A percentile compares a stretch with the other conserved stretches of the same genome.
These are phyloP conservation scores for Pachycephala philippinensis DNA, from an alignment of 2,113 vertebrate species.

Conservation along the genomic window DNA sequence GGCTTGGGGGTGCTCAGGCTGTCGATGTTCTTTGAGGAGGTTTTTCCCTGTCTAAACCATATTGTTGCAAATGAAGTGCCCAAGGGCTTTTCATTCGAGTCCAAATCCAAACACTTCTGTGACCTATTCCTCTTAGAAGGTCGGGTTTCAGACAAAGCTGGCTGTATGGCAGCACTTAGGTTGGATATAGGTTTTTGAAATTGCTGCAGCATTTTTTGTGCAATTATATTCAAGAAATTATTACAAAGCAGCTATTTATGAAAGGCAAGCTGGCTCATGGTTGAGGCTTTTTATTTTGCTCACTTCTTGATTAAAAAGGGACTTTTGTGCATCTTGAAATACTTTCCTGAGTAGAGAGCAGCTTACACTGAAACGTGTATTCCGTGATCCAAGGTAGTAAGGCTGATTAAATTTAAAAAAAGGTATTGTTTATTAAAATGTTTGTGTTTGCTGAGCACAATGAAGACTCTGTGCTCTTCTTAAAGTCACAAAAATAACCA, in stretches of 20 bases:
- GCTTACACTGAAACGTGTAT: neutral
- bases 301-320: neutral
- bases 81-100: neutral
- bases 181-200: neutral
- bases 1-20: neutral
- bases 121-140: neutral
- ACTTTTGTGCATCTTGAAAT: slow-evolving; percentile 25
- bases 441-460: neutral
- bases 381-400: fast-evolving
- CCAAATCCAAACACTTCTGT: neutral
- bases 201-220: neutral
- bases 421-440: neutral
- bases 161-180: neutral
- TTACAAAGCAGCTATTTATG: neutral
- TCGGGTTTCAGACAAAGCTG: neutral
- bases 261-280: neutral
- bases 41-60: neutral
- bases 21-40: fast-evolving
- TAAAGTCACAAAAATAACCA: neutral
- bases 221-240: neutral
- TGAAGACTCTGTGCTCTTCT: neutral
- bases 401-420: neutral
- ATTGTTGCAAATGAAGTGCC: neutral
- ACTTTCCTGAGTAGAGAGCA: neutral
- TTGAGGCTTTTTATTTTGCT: neutral